A percentile compares a stretch with the other conserved stretches of the same genome.
Conservation (phyloP, 2,797 vertebrate species). For the Oreochromis grahami region DNA sequence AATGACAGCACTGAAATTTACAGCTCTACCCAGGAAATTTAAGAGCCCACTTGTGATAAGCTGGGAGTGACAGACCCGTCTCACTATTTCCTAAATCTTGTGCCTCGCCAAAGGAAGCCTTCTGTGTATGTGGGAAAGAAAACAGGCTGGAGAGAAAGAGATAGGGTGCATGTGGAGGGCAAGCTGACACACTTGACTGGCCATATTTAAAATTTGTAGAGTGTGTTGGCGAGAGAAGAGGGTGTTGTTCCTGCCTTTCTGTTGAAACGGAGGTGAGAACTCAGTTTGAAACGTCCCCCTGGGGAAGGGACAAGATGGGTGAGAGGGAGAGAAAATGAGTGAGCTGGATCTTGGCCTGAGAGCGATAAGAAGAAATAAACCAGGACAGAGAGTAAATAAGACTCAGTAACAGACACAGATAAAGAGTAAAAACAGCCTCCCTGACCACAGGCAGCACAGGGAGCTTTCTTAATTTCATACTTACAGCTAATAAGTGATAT, state of each 20-base stretch:
- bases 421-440: neutral
- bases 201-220: slow-evolving; percentile 18
- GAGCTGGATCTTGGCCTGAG: neutral
- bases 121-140: neutral
- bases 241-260: neutral
- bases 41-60: neutral
- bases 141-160: neutral
- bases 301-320: neutral
- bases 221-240: neutral
- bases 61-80: neutral
- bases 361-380: neutral
- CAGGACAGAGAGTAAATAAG: neutral
- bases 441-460: neutral
- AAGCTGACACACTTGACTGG: slow-evolving; percentile 1
- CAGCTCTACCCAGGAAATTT: neutral
- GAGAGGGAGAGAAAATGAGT: neutral
- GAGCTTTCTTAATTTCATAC: neutral
- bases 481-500: neutral
- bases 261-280: slow-evolving; percentile 31
- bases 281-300: neutral
- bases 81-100: neutral
- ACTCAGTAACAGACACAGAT: neutral
- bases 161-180: slow-evolving; percentile 20
- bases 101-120: neutral
- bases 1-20: neutral